Evolutionary conservation across 30 jellyfish, hydroid and myxozoan species (phyloP).

Genomic region (Aurelia aurita complex sp. Pacific): DNA sequence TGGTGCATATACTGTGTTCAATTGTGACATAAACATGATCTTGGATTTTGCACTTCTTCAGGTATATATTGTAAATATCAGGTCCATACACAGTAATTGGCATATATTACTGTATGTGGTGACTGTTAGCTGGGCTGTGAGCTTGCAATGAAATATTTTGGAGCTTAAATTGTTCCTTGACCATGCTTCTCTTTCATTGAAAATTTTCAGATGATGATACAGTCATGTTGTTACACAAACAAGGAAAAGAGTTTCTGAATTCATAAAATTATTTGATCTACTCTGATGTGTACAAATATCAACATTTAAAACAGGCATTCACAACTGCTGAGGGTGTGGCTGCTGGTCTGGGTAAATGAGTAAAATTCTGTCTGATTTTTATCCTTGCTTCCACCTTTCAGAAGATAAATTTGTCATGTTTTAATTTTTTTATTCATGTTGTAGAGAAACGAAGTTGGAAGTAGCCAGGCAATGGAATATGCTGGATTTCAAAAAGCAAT

Average conservation of each 20-base stretch:
- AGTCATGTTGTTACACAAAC: neutral
- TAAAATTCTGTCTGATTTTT: too few species aligned
- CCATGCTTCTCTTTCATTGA: too few species aligned
- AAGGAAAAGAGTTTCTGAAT: neutral
- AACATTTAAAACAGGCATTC: neutral
- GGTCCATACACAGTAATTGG: neutral
- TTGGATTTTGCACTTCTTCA: conserved; percentile 16
- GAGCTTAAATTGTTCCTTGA: too few species aligned
- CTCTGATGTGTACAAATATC: neutral
- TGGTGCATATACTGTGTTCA: conserved; percentile 11
- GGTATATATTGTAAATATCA: conserved; percentile 1
- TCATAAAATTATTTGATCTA: neutral
- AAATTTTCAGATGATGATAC: neutral
- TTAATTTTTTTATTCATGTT: neutral
- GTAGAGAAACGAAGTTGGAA: conserved; percentile 2
- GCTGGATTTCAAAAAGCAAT: too few species aligned
- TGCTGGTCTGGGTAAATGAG: neutral
- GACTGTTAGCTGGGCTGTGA: too few species aligned
- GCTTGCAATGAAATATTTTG: too few species aligned
- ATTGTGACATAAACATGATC: neutral
- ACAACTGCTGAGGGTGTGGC: neutral
- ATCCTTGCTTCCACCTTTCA: neutral
- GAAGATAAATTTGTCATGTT: neutral
- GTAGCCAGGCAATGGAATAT: conserved; percentile 4
- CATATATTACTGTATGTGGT: too few species aligned